A percentile compares a stretch with the other conserved stretches of the same genome.
phyloP scores from a whole-genome alignment of 2,113 vertebrate species.

The Brachyistius frenatus region DNA sequence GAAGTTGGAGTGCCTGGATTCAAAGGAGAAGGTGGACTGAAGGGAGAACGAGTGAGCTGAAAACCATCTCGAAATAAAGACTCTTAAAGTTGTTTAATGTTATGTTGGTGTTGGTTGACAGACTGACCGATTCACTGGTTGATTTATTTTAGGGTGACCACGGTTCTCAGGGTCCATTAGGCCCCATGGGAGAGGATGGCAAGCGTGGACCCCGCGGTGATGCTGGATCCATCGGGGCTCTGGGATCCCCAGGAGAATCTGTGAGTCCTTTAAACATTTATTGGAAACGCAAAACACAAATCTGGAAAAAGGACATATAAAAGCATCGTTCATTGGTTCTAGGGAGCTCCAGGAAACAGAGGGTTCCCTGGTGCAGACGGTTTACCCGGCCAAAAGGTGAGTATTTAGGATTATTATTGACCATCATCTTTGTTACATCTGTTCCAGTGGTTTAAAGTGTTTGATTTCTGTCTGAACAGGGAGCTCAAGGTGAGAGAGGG shows the following conservation, averaged over 20 bases:
- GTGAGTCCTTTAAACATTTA: conserved; percentile 79
- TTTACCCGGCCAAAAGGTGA: conserved; percentile 94
- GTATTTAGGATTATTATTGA: neutral
- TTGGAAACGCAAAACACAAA: no score
- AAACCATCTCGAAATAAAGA: neutral
- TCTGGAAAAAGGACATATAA: no score
- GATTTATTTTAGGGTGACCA: conserved; percentile 87
- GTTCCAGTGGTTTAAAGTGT: neutral
- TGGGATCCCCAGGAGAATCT: conserved; percentile 90
- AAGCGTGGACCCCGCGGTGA: conserved; percentile 95
- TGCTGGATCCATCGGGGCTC: conserved; percentile 88
- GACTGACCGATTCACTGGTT: neutral
- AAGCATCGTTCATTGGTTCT: neutral
- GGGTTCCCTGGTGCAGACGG: conserved; percentile 97
- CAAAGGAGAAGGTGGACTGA: conserved; percentile 95
- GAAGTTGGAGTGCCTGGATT: conserved; percentile 91
- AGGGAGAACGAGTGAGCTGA: conserved; percentile 92
- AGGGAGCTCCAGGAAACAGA: conserved; percentile 96
- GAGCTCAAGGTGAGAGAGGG: conserved; percentile 94
- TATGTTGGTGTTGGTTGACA: neutral
- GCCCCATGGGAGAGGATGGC: conserved; percentile 95
- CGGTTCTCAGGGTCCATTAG: conserved; percentile 90
- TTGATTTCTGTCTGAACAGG: conserved; percentile 78
- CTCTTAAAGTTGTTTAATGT: neutral
- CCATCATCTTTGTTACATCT: neutral